phyloP scores from a whole-genome alignment of 2,113 vertebrate species.

The Ifrita kowaldi region DNA sequence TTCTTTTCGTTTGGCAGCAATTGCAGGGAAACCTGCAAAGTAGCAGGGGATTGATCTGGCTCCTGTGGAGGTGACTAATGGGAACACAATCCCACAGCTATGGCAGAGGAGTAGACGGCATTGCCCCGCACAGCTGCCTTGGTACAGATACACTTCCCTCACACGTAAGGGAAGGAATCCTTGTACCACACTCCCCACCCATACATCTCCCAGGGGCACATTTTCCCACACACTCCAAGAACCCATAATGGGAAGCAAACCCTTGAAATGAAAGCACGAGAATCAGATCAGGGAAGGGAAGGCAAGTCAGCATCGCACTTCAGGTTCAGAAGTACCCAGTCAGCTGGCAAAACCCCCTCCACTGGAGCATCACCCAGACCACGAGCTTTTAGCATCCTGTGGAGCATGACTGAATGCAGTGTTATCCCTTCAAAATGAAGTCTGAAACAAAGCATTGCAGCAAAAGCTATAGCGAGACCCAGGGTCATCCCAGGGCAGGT shows the following conservation, averaged over 20 bases:
- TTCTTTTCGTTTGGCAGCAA: background rate
- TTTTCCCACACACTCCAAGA: background rate
- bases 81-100: background rate
- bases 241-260: background rate
- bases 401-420: background rate
- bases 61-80: background rate
- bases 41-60: background rate
- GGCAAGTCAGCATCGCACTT: background rate
- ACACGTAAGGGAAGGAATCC: background rate
- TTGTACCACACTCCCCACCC: accelerated
- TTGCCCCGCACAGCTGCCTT: background rate
- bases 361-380: slow-evolving; percentile 6
- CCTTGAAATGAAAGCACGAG: background rate
- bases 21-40: background rate
- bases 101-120: background rate
- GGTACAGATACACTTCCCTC: background rate
- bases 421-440: slow-evolving; percentile 6
- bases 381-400: slow-evolving; percentile 9
- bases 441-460: background rate
- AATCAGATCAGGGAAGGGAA: background rate
- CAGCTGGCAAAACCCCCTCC: slow-evolving; percentile 15
- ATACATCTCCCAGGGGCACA: background rate
- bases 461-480: background rate
- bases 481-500: background rate
- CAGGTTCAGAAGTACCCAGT: background rate